Base-by-base conservation (phyloP, 2,888 invertebrate genomes). In the Philopedon plagiatum region DNA sequence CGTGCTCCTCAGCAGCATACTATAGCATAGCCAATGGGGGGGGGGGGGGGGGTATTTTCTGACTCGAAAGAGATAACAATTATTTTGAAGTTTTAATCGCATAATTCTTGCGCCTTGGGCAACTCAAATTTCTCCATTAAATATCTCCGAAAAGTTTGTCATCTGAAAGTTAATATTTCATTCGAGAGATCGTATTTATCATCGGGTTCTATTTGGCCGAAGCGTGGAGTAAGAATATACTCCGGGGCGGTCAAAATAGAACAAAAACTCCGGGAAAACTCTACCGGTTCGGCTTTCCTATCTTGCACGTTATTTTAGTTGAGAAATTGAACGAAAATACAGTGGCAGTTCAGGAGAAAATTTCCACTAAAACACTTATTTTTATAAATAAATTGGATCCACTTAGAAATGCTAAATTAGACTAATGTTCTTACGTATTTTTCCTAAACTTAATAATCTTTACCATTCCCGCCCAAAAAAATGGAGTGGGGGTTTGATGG, bases 131-230 rank as follows among this genome's bases (percentile, higher is more conserved):
- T 41, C 13, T 34, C 26, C 37, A 49, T 49, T 63, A 34, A 51
- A 51, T 37, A 63, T 46, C 49, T 46, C 21, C n/a, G n/a, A n/a
- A 49, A 67, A 67, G 37, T 67, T 67, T 37, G 29, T 51, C 37
- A 51, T 67, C 39, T 39, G n/a, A 29, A 67, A 67, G 60, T 61
- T 60, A 67, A 67, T 67, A 67, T 60, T 67, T 67, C 67, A 60
- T 60, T 67, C 46, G 13, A 51, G n/a, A 44, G 23, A 57, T 41
- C 23, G 39, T 63, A 51, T 64, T 54, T 61, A 61, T 61, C 44
- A 46, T 39, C 44, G 46, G 44, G 51, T 29, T 51, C 19, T 51
- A 51, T 51, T 26, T 51, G 26, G 51, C 51, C 29, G 26, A 15
- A 26, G 49, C 2, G 49, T 26, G 4, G 34, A 1, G 49, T 26